A percentile compares a stretch with the other conserved stretches of the same genome.
Conservation (phyloP, 2,888 invertebrate genomes). For the Oscheius onirici region DNA sequence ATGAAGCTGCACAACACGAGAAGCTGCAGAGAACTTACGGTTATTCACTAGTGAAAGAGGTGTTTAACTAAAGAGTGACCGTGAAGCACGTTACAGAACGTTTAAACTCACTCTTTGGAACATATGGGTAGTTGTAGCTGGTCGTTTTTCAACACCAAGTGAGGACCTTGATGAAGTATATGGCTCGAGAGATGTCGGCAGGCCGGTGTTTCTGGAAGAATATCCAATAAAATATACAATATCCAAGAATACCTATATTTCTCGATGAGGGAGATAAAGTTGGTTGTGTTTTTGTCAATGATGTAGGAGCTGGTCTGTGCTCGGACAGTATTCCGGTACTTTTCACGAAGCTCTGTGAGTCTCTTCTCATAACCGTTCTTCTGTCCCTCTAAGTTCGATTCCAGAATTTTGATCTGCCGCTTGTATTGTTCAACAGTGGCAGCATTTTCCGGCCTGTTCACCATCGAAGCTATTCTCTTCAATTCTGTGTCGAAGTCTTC, state of each 20-base stretch:
- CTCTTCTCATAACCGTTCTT: slow-evolving; percentile 55
- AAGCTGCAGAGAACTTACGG: slow-evolving; percentile 27
- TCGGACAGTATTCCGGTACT: slow-evolving; percentile 34
- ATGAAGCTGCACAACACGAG: slow-evolving; percentile 17
- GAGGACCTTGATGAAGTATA: slow-evolving; percentile 30
- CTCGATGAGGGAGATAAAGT: slow-evolving; percentile 48
- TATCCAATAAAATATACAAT: not conserved
- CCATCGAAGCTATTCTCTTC: slow-evolving; percentile 33
- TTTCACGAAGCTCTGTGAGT: slow-evolving; percentile 38
- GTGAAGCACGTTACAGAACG: not conserved
- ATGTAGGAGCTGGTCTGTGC: slow-evolving; percentile 20
- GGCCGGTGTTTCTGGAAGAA: slow-evolving; percentile 15
- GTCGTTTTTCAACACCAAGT: slow-evolving; percentile 40
- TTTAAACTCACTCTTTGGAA: slow-evolving; percentile 22
- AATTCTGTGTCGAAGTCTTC: slow-evolving; percentile 46
- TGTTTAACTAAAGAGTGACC: slow-evolving; percentile 26
- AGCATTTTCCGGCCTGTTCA: slow-evolving; percentile 27
- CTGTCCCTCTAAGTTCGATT: slow-evolving; percentile 50
- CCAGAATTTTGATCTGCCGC: slow-evolving; percentile 51
- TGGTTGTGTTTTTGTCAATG: slow-evolving; percentile 37
- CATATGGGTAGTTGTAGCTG: not conserved
- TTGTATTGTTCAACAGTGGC: slow-evolving; percentile 41
- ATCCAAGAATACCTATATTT: slow-evolving; percentile 44
- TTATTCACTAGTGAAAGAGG: slow-evolving; percentile 29
- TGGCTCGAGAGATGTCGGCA: slow-evolving; percentile 21